phyloP scores from a whole-genome alignment of 2,797 vertebrate genomes.

The Melanotaenia boesemani region DNA sequence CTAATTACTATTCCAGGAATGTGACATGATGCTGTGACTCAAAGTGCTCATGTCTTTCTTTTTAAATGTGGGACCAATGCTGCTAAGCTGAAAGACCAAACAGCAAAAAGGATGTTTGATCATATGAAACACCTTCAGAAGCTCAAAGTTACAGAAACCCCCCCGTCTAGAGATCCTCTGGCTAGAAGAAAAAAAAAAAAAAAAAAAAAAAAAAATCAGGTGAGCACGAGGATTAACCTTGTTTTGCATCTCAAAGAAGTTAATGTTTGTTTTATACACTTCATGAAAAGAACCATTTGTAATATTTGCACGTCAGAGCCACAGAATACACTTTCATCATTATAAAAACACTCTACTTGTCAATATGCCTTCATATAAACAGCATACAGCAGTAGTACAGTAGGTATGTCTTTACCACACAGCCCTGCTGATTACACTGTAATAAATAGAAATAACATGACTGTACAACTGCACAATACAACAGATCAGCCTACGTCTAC shows the following conservation, averaged over 20 bases:
- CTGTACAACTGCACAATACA: conserved; percentile 61
- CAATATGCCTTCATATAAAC: conserved; percentile 52
- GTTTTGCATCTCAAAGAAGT: conserved; percentile 6
- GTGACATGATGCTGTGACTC: conserved; percentile 6
- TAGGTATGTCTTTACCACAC: conserved; percentile 40
- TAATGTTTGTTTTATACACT: conserved; percentile 5
- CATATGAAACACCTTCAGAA: conserved; percentile 21
- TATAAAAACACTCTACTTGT: conserved; percentile 37
- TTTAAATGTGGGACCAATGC: background rate
- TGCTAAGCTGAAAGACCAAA: conserved; percentile 24
- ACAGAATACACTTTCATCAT: conserved; percentile 34
- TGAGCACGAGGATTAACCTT: background rate
- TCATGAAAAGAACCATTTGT: background rate
- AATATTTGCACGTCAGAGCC: conserved; percentile 21
- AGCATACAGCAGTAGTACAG: conserved; percentile 41
- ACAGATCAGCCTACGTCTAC: conserved; percentile 61
- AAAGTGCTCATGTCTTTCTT: background rate
- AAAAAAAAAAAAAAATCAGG: background rate
- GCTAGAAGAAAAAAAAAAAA: no score
- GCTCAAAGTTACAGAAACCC: conserved; percentile 18
- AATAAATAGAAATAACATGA: conserved; percentile 66
- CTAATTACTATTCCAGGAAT: conserved; percentile 6
- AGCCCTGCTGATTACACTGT: conserved; percentile 52
- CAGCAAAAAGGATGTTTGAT: conserved; percentile 12
- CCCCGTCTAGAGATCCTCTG: background rate